Conservation (phyloP, 2,888 invertebrate species). For the Drosophila tanythrix region DNA sequence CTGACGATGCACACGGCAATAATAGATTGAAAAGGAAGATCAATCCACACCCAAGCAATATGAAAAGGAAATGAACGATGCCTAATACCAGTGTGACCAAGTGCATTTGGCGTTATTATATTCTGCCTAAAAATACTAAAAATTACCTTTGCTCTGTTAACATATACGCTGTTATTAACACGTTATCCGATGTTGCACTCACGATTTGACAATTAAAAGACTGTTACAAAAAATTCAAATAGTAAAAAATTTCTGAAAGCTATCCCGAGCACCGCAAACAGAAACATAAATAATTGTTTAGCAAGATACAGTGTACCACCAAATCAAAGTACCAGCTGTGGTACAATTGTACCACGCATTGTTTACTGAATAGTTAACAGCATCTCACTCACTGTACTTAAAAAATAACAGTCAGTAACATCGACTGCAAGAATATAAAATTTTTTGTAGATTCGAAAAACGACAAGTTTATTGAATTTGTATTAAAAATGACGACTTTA, state of each 20-base stretch:
- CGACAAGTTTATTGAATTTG: background rate
- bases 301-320: background rate
- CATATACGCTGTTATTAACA: background rate
- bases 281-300: background rate
- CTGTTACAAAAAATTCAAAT: background rate
- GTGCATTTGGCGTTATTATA: too few species aligned
- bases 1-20: conserved; percentile 13
- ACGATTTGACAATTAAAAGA: background rate
- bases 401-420: background rate
- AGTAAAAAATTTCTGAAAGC: background rate
- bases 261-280: too few species aligned
- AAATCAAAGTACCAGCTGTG: background rate
- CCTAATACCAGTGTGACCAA: conserved; percentile 15
- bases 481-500: conserved; percentile 71
- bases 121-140: conserved; percentile 16
- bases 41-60: background rate
- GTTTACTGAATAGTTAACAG: background rate
- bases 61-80: conserved; percentile 45
- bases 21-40: conserved; percentile 1
- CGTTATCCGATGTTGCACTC: background rate
- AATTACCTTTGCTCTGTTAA: background rate
- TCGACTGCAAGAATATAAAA: background rate
- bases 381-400: background rate
- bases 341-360: background rate
- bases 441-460: background rate